A percentile compares a stretch with the other conserved stretches of the same genome.
phyloP scores from a whole-genome alignment of 2,797 vertebrate genomes.

The Taeniopygia guttata region DNA sequence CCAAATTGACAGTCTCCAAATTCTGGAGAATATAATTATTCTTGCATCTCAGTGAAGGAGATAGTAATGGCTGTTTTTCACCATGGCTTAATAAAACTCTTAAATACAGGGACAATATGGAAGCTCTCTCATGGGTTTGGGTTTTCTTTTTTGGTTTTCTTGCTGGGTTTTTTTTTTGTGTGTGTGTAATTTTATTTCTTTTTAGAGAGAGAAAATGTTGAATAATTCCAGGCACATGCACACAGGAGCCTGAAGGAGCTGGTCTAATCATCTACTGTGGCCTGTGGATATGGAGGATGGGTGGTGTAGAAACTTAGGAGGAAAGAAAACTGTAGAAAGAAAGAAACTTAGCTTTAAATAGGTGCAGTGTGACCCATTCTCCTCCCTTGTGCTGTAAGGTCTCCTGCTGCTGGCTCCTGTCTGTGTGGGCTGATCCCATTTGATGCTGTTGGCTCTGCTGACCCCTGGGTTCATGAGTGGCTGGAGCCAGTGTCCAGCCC shows the following conservation, averaged over 20 bases:
- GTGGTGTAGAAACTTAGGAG: neutral
- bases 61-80: neutral
- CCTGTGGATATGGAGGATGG: neutral
- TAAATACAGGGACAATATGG: neutral
- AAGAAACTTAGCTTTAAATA: neutral
- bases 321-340: neutral
- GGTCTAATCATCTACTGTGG: neutral
- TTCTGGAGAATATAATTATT: neutral
- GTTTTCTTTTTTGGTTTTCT: neutral
- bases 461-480: neutral
- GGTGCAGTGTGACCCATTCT: neutral
- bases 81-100: neutral
- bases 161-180: neutral
- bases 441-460: neutral
- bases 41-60: neutral
- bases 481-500: neutral
- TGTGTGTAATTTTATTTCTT: neutral
- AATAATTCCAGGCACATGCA: neutral
- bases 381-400: neutral
- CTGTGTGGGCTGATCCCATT: neutral
- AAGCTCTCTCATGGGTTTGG: neutral
- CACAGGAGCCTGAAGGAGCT: neutral
- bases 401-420: neutral
- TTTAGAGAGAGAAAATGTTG: neutral
- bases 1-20: neutral